Evolutionary conservation across 2,888 invertebrate species (phyloP).

Genomic region (Nomada goodeniana): DNA sequence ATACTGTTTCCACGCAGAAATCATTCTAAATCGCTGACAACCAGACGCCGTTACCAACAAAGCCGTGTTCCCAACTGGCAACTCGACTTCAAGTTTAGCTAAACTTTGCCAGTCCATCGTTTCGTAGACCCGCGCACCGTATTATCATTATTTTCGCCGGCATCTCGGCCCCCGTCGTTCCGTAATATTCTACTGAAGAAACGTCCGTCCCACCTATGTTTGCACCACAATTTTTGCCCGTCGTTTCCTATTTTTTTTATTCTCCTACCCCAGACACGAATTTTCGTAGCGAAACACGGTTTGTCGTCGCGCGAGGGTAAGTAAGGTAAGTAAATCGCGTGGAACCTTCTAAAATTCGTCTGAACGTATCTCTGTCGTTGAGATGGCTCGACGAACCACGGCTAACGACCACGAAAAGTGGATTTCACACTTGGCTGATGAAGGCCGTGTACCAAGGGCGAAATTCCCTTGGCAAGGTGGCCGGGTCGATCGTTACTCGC

Average conservation of each 20-base stretch:
- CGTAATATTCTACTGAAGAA: not conserved
- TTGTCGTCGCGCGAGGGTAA: not conserved
- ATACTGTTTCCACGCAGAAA: not conserved
- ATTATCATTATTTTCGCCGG: not conserved
- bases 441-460: constrained; percentile 45
- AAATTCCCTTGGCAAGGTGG: constrained; percentile 43
- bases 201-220: not conserved
- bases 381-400: constrained; percentile 66
- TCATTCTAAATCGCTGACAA: not conserved
- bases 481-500: constrained; percentile 67
- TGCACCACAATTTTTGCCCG: not conserved
- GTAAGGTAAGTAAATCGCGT: constrained; percentile 41
- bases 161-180: not conserved
- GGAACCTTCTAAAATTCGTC: constrained; percentile 73
- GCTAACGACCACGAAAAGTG: constrained; percentile 75
- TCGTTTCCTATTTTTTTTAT: no score
- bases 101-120: not conserved
- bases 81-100: not conserved
- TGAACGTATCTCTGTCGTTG: constrained; percentile 68
- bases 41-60: not conserved
- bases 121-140: constrained; percentile 3
- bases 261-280: not conserved
- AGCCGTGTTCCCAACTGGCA: not conserved
- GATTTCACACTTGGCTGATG: constrained; percentile 76
- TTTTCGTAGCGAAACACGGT: not conserved